Evolutionary conservation across 2,888 invertebrate genomes (phyloP).

Genomic region (Crocallis elinguaria): DNA sequence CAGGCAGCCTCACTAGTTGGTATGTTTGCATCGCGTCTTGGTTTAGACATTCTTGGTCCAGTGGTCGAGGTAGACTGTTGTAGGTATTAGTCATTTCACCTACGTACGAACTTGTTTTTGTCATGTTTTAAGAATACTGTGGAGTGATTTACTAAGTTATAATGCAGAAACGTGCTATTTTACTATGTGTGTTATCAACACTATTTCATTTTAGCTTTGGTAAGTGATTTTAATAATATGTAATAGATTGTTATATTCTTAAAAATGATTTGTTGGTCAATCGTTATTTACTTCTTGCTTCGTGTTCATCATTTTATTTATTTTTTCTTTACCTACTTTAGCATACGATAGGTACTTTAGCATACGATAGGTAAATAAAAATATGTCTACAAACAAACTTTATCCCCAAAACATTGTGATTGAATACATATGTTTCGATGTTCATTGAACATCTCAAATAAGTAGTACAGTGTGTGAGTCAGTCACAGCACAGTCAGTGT

Average conservation of each 20-base stretch:
- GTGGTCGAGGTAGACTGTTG: constrained; percentile 38
- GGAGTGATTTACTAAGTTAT: constrained; percentile 17
- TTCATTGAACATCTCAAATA: too few species aligned
- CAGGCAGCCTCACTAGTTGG: not conserved
- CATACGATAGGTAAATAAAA: too few species aligned
- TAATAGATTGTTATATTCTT: not conserved
- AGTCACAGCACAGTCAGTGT: too few species aligned
- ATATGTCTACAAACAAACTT: too few species aligned
- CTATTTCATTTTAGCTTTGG: constrained; percentile 31
- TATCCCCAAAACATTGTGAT: too few species aligned
- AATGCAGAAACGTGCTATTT: constrained; percentile 27
- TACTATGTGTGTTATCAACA: constrained; percentile 36
- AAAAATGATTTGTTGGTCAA: too few species aligned
- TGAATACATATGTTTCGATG: too few species aligned
- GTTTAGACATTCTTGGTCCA: constrained; percentile 30
- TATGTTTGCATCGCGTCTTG: constrained; percentile 12
- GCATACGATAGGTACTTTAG: too few species aligned
- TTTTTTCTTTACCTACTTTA: too few species aligned
- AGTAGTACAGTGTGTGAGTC: too few species aligned
- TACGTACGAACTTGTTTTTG: constrained; percentile 22
- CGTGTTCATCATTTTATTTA: too few species aligned
- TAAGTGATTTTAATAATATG: constrained; percentile 24
- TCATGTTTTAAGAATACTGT: constrained; percentile 4
- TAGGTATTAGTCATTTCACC: constrained; percentile 25
- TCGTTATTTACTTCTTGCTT: too few species aligned